Base-by-base conservation (phyloP, 92 coral and sea anemone species). In the Porites divaricata region DNA sequence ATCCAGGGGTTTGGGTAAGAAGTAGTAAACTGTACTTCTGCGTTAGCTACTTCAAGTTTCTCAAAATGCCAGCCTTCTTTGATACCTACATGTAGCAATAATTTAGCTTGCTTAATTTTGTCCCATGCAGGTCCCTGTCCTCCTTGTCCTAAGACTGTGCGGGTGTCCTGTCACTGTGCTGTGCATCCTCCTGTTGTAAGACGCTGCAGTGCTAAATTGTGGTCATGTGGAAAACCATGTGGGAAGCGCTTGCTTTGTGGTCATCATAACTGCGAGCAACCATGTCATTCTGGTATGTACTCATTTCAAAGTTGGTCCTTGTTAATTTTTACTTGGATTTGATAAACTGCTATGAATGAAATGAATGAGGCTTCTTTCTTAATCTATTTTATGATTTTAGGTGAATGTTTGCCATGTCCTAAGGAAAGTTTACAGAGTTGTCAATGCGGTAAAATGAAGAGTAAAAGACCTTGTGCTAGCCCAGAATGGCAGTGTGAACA, bases 171-270 rank as follows among this genome's bases (percentile, higher is more conserved):
- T 65, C 95, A 94, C 72, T 96, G 99, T 87, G 99, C 98, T 4
- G 90, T 90, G 10, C 92, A 90, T 67, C 85, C 95, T 16, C 96
- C 99, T 41, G 87, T 92, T 9, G 89, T 85, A 14, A 90, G 95
- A 82, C 81, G 99, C 22, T 96, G 99, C 79, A 90, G 99, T 74
- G 92, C 96, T 4, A 94, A 89, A 77, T 93, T 88, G 28, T 96
- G 99, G 99, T 96, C 98, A n/a, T 96, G 99, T 79, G 97, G 99
- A 53, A 94, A 93, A 72, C 93, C 98, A 22, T 96, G 99, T 74
- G 91, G 95, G 41, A 94, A 88, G 70, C 59, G 51, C 53, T 86
- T 96, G 64, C 76, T 91, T 0, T 96, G 99, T 88, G 97, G 89
- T 70, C 99, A 96, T 58, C 99, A 96, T 85, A 79, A 80, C 86